These are phyloP conservation scores for Pogoniulus pusillus DNA, from an alignment of 2,797 vertebrate genomes.

Conservation along the genomic window DNA sequence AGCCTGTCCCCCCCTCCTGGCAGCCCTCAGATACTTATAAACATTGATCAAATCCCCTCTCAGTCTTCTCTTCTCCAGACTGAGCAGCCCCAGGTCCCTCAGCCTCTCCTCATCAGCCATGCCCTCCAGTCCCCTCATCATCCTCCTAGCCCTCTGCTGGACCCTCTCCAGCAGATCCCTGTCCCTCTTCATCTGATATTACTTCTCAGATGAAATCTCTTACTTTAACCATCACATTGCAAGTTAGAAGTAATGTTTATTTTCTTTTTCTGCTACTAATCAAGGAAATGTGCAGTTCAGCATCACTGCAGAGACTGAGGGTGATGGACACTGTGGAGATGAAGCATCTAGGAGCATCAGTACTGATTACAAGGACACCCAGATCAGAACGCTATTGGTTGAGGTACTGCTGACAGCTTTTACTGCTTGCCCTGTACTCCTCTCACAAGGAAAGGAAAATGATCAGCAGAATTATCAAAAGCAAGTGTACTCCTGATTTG, in stretches of 20 bases:
- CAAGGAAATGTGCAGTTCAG: constrained; percentile 61
- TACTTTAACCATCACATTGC: background rate
- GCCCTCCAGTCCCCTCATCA: too few species aligned
- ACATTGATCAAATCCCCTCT: too few species aligned
- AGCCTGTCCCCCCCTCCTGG: too few species aligned
- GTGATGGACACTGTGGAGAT: constrained; percentile 69
- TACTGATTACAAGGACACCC: constrained; percentile 75
- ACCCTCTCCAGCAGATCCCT: too few species aligned
- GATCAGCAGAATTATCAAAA: background rate
- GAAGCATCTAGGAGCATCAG: constrained; percentile 63
- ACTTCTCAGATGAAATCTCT: background rate
- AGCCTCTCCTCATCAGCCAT: too few species aligned
- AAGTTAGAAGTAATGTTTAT: background rate
- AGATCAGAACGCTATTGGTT: constrained; percentile 64
- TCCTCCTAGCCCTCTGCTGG: too few species aligned
- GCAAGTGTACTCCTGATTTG: background rate
- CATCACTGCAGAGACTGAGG: constrained; percentile 75
- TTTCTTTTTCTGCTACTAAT: background rate
- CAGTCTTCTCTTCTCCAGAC: too few species aligned
- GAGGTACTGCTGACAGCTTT: constrained; percentile 60
- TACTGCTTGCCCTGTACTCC: background rate
- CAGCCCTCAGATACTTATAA: too few species aligned
- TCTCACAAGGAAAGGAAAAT: background rate
- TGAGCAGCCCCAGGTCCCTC: too few species aligned
- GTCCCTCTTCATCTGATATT: background rate